phyloP scores from a whole-genome alignment of 2,113 vertebrate species.

The Rattus rattus region DNA sequence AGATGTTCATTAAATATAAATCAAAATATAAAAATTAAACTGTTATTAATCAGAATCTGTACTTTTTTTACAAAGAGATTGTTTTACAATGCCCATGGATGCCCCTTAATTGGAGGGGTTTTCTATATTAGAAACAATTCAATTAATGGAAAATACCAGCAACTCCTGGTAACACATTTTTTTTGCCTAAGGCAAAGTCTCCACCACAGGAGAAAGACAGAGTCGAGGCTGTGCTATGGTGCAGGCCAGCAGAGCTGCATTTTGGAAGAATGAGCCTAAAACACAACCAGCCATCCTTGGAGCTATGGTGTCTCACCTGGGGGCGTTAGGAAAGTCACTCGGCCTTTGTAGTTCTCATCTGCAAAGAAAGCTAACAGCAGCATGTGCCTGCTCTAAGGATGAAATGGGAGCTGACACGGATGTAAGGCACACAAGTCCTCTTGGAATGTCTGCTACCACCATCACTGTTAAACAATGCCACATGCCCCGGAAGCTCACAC shows the following conservation, averaged over 20 bases:
- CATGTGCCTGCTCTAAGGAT: neutral
- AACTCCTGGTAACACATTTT: constrained; percentile 50
- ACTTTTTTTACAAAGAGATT: constrained; percentile 44
- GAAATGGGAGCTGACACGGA: neutral
- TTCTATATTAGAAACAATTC: constrained; percentile 52
- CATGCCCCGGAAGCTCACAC: constrained; percentile 9
- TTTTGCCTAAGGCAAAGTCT: constrained; percentile 56
- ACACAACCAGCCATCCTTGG: neutral
- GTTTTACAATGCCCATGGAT: constrained; percentile 43
- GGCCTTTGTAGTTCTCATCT: neutral
- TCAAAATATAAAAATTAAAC: constrained; percentile 39
- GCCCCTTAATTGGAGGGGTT: constrained; percentile 22
- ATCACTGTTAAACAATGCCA: constrained; percentile 5
- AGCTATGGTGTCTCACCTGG: neutral
- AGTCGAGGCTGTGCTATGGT: neutral
- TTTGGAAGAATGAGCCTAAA: constrained; percentile 33
- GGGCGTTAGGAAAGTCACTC: neutral
- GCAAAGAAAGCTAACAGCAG: neutral
- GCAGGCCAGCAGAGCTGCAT: too few species aligned
- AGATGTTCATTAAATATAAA: constrained; percentile 51
- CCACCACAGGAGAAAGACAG: neutral
- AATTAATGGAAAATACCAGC: constrained; percentile 56
- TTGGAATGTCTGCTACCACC: neutral
- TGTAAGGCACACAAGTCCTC: neutral
- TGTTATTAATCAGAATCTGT: constrained; percentile 27